A percentile compares a stretch with the other conserved stretches of the same genome.
Evolutionary conservation across 2,888 invertebrate genomes (phyloP).

Genomic region (Erpobdella octoculata): DNA sequence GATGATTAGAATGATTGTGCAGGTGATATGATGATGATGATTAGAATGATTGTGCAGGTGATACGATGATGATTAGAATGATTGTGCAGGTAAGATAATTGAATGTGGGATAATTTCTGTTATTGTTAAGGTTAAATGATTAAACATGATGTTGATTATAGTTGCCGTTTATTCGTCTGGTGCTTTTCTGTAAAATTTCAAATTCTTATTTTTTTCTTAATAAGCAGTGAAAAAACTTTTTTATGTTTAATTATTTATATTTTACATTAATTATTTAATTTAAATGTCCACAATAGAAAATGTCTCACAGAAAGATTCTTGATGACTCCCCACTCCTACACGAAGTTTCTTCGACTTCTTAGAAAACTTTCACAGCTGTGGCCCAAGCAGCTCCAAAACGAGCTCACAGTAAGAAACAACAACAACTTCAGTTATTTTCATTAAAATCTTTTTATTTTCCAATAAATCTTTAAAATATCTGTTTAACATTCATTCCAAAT

Average conservation of each 20-base stretch:
- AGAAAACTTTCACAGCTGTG: background rate
- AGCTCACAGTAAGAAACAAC: background rate
- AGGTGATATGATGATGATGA: background rate
- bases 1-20: background rate
- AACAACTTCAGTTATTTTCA: no score
- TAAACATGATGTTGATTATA: no score
- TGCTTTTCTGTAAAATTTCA: background rate
- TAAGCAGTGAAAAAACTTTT: no score
- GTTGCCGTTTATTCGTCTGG: no score
- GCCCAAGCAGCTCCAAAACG: background rate
- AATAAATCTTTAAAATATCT: background rate
- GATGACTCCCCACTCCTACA: background rate
- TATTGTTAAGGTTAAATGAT: no score
- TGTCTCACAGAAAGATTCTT: background rate
- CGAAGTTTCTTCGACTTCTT: background rate
- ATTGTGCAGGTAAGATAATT: background rate
- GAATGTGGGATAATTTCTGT: no score
- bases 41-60: background rate
- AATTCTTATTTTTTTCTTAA: background rate
- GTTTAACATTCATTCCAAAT: background rate
- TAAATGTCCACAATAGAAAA: no score
- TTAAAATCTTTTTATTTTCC: no score
- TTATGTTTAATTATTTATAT: no score
- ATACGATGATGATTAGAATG: background rate
- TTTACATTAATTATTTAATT: no score